Base-by-base conservation (phyloP, 1,140 invertebrate genomes). In the Myzus persicae region DNA sequence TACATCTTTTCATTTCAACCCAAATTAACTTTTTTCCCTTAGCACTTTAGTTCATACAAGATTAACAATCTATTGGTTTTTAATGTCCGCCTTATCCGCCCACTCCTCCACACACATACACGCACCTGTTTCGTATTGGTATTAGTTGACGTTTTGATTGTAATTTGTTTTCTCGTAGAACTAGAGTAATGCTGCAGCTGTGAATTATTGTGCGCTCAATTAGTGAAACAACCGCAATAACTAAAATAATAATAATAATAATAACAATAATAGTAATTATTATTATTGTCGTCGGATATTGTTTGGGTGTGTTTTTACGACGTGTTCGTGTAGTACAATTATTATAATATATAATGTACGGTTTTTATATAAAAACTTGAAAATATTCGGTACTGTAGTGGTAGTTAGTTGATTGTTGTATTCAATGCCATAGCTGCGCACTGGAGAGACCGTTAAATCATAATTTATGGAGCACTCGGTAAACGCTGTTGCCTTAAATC, bases 61-160 rank as follows among this genome's bases (percentile, higher is more conserved):
- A 89, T 89, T 89, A 89, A 38, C n/a, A 89, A 85, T 38, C 1
- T 89, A 89, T 89, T 89, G n/a, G 87, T 26, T 89, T 89, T 89
- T 51, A 44, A 46, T 11, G 42, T 44, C 9, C 59, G 14, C 31
- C 31, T 85, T n/a, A 8, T 85, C 84, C 24, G 14, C 24, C 40
- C 22, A 8, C 36, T 31, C 40, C 26, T 4, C 38, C 46, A 46
- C 46, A 46, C 46, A 46, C 2, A 18, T 20, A 24, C 2, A 24
- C 24, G 24, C 51, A 54, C 51, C 51, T 26, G 51, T 54, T 54
- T 26, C 7, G 8, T 54, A 8, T 26, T n/a, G n/a, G 26, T 54
- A 6, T 6, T 54, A 26, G 51, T 54, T 26, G 26, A 31, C 26
- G 54, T 59, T 59, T 59, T 59, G 9, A 59, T 59, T 59, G 54